Percentiles rank a stretch among this genome's conserved stretches.
These are phyloP conservation scores for Machimus atricapillus DNA, from an alignment of 2,888 invertebrate genomes.

Conservation along the genomic window DNA sequence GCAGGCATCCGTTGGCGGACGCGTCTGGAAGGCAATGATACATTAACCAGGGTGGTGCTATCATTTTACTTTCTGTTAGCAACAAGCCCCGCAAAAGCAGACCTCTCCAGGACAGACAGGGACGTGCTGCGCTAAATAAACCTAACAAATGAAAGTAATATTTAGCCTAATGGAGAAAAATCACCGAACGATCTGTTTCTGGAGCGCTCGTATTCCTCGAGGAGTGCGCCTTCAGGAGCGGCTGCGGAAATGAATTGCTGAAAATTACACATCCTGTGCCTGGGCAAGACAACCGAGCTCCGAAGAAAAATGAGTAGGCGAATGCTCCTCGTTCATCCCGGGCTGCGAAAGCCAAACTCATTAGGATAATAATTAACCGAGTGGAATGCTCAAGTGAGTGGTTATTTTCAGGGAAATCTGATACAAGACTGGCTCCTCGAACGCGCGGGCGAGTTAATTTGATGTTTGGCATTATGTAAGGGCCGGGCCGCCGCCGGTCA, in stretches of 20 bases:
- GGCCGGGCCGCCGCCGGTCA: too few relatives aligned
- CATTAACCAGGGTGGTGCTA: background rate
- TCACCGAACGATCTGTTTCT: conserved; percentile 1
- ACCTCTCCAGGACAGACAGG: background rate
- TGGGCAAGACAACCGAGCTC: background rate
- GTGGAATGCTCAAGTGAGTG: conserved; percentile 23
- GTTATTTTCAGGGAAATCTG: conserved; percentile 2
- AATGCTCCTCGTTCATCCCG: background rate
- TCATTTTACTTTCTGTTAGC: background rate
- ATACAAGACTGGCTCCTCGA: background rate
- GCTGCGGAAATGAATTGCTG: conserved; percentile 4
- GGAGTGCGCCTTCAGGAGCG: background rate
- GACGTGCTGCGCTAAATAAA: background rate
- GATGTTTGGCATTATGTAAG: background rate
- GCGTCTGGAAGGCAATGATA: background rate
- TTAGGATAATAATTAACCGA: conserved; percentile 20
- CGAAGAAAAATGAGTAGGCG: conserved; percentile 1
- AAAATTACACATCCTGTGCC: conserved; percentile 9
- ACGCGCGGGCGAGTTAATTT: conserved; percentile 13
- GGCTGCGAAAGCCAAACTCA: conserved; percentile 15
- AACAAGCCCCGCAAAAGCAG: background rate
- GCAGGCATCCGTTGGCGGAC: background rate
- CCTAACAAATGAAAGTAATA: conserved; percentile 9
- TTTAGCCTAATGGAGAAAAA: conserved; percentile 19
- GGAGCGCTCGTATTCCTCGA: background rate